Evolutionary conservation across 2,797 vertebrate species (phyloP).

Genomic region (Ctenosaura bakeri): DNA sequence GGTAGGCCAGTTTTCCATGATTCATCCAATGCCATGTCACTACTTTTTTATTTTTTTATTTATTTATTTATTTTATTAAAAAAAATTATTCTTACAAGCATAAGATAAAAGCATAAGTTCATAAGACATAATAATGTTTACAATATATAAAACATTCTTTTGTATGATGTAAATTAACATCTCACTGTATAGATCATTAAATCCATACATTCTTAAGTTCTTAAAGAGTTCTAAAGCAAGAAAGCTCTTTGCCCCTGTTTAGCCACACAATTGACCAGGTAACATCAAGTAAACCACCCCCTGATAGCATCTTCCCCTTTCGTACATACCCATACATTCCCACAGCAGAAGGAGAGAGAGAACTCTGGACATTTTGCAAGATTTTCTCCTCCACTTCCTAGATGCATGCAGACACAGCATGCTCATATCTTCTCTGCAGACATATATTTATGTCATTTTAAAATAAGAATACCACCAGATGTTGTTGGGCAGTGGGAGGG

Average conservation of each 20-base stretch:
- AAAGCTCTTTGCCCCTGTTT: neutral
- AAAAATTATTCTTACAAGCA: no score
- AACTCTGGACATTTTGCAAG: conserved; percentile 2
- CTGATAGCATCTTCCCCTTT: neutral
- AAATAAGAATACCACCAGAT: conserved; percentile 56
- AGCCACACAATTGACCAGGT: neutral
- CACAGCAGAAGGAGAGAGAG: neutral
- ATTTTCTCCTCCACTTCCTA: neutral
- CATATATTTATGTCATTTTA: conserved; percentile 67
- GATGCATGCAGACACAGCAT: neutral
- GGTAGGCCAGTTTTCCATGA: no score
- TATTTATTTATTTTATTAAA: no score
- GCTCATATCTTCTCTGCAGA: conserved; percentile 39
- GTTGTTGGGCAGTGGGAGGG: conserved; percentile 49
- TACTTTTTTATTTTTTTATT: no score
- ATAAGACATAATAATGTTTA: no score
- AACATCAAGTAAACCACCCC: neutral
- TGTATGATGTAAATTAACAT: no score
- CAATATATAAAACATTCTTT: no score
- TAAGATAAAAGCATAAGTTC: no score
- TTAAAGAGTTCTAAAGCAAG: no score
- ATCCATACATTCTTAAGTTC: no score
- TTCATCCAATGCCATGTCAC: no score
- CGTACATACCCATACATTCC: neutral
- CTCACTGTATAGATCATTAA: no score